Conservation (phyloP, 2,113 vertebrate genomes). For the Phylloscopus trochilus region DNA sequence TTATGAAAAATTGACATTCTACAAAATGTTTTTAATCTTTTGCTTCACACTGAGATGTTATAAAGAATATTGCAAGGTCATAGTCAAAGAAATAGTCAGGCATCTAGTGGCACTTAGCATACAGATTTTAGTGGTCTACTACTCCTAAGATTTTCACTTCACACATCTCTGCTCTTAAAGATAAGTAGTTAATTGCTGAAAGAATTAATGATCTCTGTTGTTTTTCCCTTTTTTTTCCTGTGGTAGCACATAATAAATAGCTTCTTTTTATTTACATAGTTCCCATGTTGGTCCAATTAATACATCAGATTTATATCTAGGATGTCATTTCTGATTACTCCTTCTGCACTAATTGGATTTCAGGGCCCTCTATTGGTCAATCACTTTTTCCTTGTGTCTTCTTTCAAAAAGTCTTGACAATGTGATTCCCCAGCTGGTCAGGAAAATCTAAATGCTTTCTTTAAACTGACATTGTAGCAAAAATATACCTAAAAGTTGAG, state of each 20-base stretch:
- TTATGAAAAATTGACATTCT: background rate
- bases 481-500: conserved; percentile 11
- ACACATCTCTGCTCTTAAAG: background rate
- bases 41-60: background rate
- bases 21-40: background rate
- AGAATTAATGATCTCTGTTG: background rate
- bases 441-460: background rate
- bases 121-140: background rate
- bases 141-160: background rate
- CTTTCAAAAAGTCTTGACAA: background rate
- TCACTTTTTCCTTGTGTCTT: conserved; percentile 39
- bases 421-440: background rate
- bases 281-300: conserved; percentile 39
- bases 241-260: background rate
- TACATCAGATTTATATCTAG: background rate
- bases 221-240: background rate
- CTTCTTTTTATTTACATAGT: conserved; percentile 11
- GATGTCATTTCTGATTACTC: background rate
- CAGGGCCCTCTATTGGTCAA: conserved; percentile 10
- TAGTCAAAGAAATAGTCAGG: background rate
- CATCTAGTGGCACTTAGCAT: background rate
- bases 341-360: conserved; percentile 32
- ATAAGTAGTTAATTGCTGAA: conserved; percentile 12
- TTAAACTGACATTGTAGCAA: background rate
- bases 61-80: background rate